A percentile compares a stretch with the other conserved stretches of the same genome.
Evolutionary conservation across 2,113 vertebrate genomes (phyloP).

Genomic region (Ia io): DNA sequence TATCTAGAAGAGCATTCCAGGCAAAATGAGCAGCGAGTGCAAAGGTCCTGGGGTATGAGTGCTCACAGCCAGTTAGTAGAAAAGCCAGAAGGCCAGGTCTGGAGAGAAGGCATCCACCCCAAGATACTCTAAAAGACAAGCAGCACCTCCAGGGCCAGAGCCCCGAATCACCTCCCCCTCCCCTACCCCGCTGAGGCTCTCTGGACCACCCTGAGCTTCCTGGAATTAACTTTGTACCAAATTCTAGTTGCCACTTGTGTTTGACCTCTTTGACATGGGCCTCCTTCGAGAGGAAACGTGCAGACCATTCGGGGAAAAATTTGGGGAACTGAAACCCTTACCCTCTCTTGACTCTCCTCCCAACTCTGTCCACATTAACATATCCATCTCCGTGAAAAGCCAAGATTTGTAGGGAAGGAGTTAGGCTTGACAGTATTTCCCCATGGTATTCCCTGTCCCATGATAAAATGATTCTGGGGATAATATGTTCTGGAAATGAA

Average conservation of each 20-base stretch:
- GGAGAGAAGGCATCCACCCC: not conserved
- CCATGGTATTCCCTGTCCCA: not conserved
- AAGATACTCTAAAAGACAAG: not conserved
- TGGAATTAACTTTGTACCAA: not conserved
- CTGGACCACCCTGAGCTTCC: not conserved
- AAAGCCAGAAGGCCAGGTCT: not conserved
- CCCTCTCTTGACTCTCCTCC: not conserved
- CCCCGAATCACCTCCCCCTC: accelerated
- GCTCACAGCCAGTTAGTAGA: not conserved
- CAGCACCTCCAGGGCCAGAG: accelerated
- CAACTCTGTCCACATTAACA: not conserved
- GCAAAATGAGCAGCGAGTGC: not conserved
- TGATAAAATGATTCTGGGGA: not conserved
- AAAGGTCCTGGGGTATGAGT: not conserved
- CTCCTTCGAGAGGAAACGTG: not conserved
- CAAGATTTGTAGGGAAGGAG: not conserved
- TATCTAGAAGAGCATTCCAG: not conserved
- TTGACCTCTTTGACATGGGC: not conserved
- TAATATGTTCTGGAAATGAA: not conserved
- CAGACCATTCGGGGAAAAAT: not conserved
- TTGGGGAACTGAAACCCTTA: slow-evolving; percentile 16
- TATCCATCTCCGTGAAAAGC: not conserved
- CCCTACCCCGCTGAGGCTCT: not conserved
- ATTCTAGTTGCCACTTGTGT: not conserved
- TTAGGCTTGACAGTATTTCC: not conserved